Base-by-base conservation (phyloP, 2,113 vertebrate species). In the Pollimyrus isidori region DNA sequence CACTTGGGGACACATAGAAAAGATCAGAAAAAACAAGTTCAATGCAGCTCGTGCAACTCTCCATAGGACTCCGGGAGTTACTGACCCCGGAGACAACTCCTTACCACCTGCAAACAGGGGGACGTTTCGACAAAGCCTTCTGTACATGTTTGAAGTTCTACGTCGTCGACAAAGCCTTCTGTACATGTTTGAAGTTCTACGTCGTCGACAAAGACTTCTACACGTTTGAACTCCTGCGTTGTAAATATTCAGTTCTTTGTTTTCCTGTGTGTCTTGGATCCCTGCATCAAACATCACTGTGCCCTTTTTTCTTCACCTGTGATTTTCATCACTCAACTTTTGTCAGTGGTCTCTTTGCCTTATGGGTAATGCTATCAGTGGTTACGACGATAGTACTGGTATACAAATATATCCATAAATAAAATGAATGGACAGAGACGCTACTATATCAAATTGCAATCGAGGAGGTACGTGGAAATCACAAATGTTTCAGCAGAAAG, bases 361-460 rank as follows among this genome's bases (percentile, higher is more conserved):
- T 42, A 42, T 42, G 73, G 73, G 73, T 80, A 80, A 39, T 39
- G 73, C 35, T 80, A 42, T 80, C 73, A 42, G 19, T 7, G 45
- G 17, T 84, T 48, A 21, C n/a, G 82, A 21, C 23, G 45, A 48
- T 23, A 9, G 39, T 83, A 19, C 46, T 15, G 19, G 7, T 45
- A 48, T n/a, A 48, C 42, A 48, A 48, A 84, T 45, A 48, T 23
- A n/a, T 1, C 62, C 89, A 90, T 88, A 9, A 89, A 87, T 52
- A 48, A 49, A 87, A 89, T 56, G 62, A 65, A 89, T 62, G 39
- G 87, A 89, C 87, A 42, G 89, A 73, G 39, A 56, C 88, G 87
- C 53, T 23, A 56, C 53, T 56, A 21, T 89, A 26, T 86, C 50
- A 89, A 88, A 90, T 90, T 89, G 73, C 88, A 91, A 87, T 87